Base-by-base conservation (phyloP, 2,888 invertebrate genomes). In the Troides aeacus region DNA sequence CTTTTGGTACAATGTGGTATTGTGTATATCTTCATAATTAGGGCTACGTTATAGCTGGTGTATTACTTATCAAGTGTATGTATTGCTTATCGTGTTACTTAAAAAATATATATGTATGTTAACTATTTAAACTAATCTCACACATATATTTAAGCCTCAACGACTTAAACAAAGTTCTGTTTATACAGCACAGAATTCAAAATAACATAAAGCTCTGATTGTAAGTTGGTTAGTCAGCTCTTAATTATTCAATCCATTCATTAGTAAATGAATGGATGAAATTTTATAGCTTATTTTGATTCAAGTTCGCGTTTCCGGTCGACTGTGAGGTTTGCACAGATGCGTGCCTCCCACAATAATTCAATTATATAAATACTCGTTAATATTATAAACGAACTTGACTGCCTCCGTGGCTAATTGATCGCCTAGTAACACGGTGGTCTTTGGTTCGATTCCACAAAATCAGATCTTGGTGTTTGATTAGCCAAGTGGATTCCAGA, bases 231-330 rank as follows among this genome's bases (percentile, higher is more conserved):
- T 68, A 63, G 50, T 39, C 59, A 39, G 58, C 46, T 59, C 58
- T 63, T 63, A 46, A 64, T 68, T 42, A 58, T 64, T 68, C 59
- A 63, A 64, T 50, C 50, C 30, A 58, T 59, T 68, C 63, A 63
- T 58, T 53, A 42, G 30, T 59, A 46, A 62, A 63, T 68, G 59
- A 68, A 68, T 64, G 62, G 53, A 59, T 68, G 68, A 63, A 68
- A 68, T 68, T 68, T 68, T 68, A 63, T 64, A 68, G 63, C 68
- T 68, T 63, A 64, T 64, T 58, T 68, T 59, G 50, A 63, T 68
- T 63, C 63, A 67, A 56, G 46, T 62, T 56, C 57, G 56, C 36
- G 61, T 67, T 42, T 67, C 67, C 67, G 62, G 67, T 57, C 56
- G 62, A 62, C 42, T 56, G 42, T 53, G 62, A 62, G 57, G 62